Percentiles rank a stretch among this genome's conserved stretches.
Evolutionary conservation across 2,888 invertebrate genomes (phyloP).

Genomic region (Troglohyphantes excavatus): DNA sequence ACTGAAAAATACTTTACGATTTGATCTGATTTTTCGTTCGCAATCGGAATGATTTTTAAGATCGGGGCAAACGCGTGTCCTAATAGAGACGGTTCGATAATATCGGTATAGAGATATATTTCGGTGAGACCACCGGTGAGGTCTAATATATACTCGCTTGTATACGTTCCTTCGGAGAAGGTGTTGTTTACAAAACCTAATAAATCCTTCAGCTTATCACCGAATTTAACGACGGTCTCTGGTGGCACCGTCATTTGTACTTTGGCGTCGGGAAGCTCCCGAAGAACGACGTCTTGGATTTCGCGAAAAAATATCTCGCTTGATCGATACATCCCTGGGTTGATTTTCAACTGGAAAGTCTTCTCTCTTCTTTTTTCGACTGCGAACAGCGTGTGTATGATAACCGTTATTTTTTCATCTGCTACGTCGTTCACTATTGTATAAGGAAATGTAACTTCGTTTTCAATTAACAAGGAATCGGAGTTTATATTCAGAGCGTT

Average conservation of each 20-base stretch:
- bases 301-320: background rate
- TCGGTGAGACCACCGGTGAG: background rate
- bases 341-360: background rate
- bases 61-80: background rate
- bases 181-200: background rate
- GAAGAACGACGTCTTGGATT: background rate
- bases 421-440: background rate
- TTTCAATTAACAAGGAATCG: background rate
- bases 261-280: background rate
- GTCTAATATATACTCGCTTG: conserved; percentile 1
- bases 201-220: conserved; percentile 2
- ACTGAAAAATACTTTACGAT: conserved; percentile 1
- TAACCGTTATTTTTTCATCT: background rate
- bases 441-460: background rate
- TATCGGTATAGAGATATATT: conserved; percentile 16
- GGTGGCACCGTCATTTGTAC: background rate
- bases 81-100: background rate
- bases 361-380: background rate
- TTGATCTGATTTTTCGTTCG: background rate
- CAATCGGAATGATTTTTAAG: conserved; percentile 17
- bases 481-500: background rate
- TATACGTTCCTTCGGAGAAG: background rate
- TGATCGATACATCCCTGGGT: background rate
- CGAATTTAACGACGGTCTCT: background rate
- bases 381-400: background rate